These are phyloP conservation scores for Hyposoter didymator DNA, from an alignment of 2,888 invertebrate genomes.

Conservation along the genomic window DNA sequence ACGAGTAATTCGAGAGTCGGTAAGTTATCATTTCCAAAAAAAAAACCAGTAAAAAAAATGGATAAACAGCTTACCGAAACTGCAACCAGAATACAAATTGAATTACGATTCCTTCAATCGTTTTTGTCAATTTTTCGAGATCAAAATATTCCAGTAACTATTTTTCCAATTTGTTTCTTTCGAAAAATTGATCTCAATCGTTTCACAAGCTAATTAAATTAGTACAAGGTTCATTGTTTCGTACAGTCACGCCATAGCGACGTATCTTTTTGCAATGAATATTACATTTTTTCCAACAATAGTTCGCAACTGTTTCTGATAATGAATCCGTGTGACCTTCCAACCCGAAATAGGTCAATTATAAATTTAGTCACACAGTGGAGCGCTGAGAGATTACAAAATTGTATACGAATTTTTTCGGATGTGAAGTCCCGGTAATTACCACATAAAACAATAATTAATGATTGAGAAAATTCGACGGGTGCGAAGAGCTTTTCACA, in stretches of 20 bases:
- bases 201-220: neutral
- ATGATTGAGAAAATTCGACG: slow-evolving; percentile 3
- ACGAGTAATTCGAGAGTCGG: slow-evolving; percentile 79
- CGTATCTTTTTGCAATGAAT: neutral
- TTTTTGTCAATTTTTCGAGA: neutral
- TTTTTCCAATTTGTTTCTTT: neutral
- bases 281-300: slow-evolving; percentile 30
- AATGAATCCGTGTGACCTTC: neutral
- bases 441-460: neutral
- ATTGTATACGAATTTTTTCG: neutral
- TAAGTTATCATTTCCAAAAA: slow-evolving; percentile 70
- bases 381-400: slow-evolving; percentile 31
- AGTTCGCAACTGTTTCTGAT: neutral
- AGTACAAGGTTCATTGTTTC: neutral
- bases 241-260: too few relatives aligned
- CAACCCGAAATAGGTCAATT: neutral
- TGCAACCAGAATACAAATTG: neutral
- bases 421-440: neutral
- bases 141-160: neutral
- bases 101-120: neutral
- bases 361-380: neutral
- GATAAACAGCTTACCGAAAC: neutral
- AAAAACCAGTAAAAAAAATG: neutral
- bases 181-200: neutral
- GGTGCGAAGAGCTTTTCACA: neutral